Conservation (phyloP, 2,888 invertebrate species). For the Steinernema carpocapsae region DNA sequence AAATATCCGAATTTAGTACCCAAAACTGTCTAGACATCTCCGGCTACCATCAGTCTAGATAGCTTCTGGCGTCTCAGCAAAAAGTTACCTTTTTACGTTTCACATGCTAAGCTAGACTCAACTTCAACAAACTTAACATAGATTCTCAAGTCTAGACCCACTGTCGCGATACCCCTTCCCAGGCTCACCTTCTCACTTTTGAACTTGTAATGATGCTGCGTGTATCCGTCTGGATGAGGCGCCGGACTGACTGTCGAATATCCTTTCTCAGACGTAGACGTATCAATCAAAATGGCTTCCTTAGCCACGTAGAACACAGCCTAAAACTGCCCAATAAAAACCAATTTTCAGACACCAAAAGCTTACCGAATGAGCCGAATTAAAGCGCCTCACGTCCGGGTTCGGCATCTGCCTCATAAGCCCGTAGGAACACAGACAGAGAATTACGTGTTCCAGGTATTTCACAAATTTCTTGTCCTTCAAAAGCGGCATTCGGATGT, state of each 20-base stretch:
- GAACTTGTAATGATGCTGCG: slow-evolving; percentile 51
- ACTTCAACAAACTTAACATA: no score
- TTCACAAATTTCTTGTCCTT: slow-evolving; percentile 49
- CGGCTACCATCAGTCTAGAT: no score
- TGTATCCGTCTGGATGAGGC: slow-evolving; percentile 44
- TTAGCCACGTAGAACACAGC: slow-evolving; percentile 38
- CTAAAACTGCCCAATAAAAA: slow-evolving; percentile 30
- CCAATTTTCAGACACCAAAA: neutral
- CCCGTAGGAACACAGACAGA: slow-evolving; percentile 50
- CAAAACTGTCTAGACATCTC: no score
- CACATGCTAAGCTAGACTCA: no score
- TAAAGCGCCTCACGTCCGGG: slow-evolving; percentile 46
- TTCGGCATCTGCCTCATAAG: slow-evolving; percentile 48
- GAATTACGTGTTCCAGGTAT: slow-evolving; percentile 51
- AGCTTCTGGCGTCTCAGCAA: no score
- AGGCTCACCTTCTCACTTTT: slow-evolving; percentile 38
- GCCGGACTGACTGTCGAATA: slow-evolving; percentile 55
- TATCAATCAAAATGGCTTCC: slow-evolving; percentile 46
- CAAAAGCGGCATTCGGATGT: slow-evolving; percentile 46
- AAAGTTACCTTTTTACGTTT: no score
- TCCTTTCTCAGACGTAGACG: slow-evolving; percentile 53
- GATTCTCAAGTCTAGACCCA: no score
- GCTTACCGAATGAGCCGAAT: slow-evolving; percentile 38
- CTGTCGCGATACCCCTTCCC: no score
- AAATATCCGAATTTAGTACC: no score